These are phyloP conservation scores for Brachionichthys hirsutus DNA, from an alignment of 2,113 vertebrate genomes.

Conservation along the genomic window DNA sequence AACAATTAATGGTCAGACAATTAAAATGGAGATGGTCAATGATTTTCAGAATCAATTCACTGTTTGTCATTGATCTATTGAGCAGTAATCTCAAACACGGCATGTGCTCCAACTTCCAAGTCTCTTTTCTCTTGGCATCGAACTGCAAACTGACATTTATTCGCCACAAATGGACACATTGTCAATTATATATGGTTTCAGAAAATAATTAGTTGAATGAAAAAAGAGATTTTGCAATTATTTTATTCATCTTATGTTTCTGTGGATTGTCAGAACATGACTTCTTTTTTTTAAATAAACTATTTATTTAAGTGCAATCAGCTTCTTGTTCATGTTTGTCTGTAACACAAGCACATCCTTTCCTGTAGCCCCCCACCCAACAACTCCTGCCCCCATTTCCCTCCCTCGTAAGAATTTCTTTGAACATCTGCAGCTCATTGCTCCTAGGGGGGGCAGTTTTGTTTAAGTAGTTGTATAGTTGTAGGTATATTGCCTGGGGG, in stretches of 20 bases:
- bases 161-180: neutral
- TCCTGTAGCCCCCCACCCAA: constrained; percentile 39
- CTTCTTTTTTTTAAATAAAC: neutral
- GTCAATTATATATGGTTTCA: neutral
- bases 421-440: constrained; percentile 51
- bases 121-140: neutral
- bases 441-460: constrained; percentile 53
- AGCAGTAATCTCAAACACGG: no score
- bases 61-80: no score
- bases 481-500: constrained; percentile 51
- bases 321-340: constrained; percentile 46
- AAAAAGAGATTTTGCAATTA: neutral
- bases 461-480: constrained; percentile 59
- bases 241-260: neutral
- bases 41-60: no score
- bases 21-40: no score
- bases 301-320: constrained; percentile 32
- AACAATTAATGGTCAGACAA: no score
- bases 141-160: neutral
- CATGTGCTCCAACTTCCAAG: neutral
- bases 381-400: constrained; percentile 27
- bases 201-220: neutral
- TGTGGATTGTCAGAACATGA: neutral
- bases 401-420: constrained; percentile 32
- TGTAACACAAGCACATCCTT: constrained; percentile 22